Percentiles rank a stretch among this genome's conserved stretches.
These are phyloP conservation scores for Spatula clypeata DNA, from an alignment of 2,797 vertebrate species.

Conservation along the genomic window DNA sequence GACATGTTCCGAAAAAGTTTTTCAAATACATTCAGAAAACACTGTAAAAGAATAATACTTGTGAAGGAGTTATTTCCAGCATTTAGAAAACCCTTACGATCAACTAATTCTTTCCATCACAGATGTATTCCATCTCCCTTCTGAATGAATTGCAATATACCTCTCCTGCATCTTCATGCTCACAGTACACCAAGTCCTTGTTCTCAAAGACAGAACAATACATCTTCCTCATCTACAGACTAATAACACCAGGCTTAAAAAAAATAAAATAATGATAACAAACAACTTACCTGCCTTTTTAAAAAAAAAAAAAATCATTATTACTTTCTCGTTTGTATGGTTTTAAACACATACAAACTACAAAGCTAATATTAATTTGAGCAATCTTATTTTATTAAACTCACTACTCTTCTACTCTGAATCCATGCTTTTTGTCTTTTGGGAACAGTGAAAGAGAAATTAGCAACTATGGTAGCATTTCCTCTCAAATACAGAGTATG, in stretches of 20 bases:
- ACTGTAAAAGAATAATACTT: background rate
- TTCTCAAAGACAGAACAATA: background rate
- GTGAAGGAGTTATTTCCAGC: background rate
- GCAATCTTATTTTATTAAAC: background rate
- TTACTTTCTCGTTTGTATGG: background rate
- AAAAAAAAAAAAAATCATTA: background rate
- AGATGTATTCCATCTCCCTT: conserved; percentile 2
- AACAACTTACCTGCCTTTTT: background rate
- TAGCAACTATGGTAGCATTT: background rate
- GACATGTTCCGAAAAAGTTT: conserved; percentile 1
- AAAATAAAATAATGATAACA: background rate
- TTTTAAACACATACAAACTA: background rate
- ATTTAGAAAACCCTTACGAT: background rate
- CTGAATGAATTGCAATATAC: background rate
- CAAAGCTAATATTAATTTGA: background rate
- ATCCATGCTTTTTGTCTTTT: background rate
- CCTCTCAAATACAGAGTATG: accelerated
- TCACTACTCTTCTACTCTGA: background rate
- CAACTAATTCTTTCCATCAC: background rate
- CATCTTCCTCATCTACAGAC: background rate
- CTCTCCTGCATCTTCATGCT: background rate
- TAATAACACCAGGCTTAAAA: background rate
- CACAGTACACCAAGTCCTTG: background rate
- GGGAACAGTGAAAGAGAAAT: background rate
- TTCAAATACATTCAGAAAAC: conserved; percentile 31